These are phyloP conservation scores for Falco novaeseelandiae DNA, from an alignment of 2,797 vertebrate species.

Conservation along the genomic window DNA sequence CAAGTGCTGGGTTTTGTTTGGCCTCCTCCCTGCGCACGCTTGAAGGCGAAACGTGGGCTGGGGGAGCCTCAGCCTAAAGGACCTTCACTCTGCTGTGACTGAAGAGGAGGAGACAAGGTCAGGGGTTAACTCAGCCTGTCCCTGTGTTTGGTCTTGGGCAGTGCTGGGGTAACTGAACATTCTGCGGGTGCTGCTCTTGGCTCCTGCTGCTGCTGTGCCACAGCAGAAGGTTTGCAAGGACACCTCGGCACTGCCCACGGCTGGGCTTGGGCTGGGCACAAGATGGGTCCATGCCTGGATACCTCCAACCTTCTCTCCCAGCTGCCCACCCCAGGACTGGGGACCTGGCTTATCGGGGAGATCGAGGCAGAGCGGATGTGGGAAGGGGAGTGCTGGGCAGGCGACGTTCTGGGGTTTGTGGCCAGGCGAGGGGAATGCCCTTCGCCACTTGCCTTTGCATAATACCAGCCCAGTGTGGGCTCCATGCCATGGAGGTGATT, in stretches of 20 bases:
- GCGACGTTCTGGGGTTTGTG: neutral
- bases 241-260: neutral
- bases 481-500: neutral
- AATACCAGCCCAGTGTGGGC: neutral
- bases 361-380: neutral
- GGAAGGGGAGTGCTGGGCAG: neutral
- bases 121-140: neutral
- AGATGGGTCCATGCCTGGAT: fast-evolving
- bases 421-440: neutral
- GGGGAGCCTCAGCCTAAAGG: neutral
- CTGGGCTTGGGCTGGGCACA: neutral
- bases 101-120: neutral
- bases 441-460: neutral
- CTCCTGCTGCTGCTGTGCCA: neutral
- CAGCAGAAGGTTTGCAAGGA: neutral
- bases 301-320: neutral
- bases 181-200: neutral
- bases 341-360: fast-evolving
- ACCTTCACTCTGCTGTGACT: neutral
- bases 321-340: neutral
- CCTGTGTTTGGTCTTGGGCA: neutral
- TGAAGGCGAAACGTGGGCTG: neutral
- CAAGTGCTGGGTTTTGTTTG: neutral
- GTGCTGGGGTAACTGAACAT: neutral
- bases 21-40: fast-evolving